A percentile compares a stretch with the other conserved stretches of the same genome.
These are phyloP conservation scores for Mastomys natalensis DNA, from an alignment of 2,113 vertebrate genomes.

Conservation along the genomic window DNA sequence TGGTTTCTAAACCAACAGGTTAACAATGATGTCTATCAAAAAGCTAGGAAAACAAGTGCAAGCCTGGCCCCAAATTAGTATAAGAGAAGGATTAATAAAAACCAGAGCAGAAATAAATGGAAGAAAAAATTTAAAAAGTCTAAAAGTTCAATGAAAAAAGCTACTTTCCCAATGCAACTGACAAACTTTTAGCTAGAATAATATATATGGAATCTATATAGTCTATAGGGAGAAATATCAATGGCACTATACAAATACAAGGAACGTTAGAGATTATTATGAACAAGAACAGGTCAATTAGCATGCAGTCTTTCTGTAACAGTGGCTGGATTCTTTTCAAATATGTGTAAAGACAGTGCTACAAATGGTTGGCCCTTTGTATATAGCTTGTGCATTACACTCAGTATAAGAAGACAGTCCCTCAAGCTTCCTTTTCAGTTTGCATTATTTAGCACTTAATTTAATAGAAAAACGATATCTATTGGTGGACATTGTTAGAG, in stretches of 20 bases:
- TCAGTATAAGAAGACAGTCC: background rate
- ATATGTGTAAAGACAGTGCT: background rate
- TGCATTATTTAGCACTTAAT: slow-evolving; percentile 8
- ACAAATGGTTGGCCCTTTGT: background rate
- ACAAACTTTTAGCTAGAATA: background rate
- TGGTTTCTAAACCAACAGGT: background rate
- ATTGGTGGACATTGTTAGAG: background rate
- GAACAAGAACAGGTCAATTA: background rate
- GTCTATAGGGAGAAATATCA: background rate
- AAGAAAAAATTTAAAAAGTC: background rate
- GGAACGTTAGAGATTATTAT: background rate
- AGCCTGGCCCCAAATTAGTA: background rate
- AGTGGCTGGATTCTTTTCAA: background rate
- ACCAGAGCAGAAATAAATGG: background rate
- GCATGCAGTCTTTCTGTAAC: background rate
- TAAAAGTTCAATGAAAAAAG: background rate
- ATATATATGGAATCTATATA: background rate
- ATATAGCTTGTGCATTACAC: background rate
- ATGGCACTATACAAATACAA: background rate
- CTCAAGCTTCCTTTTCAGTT: background rate
- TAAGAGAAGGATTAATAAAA: background rate
- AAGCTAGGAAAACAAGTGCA: background rate
- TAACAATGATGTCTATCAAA: background rate
- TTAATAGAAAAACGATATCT: slow-evolving; percentile 20
- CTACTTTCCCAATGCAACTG: background rate